Base-by-base conservation (phyloP, 2,888 invertebrate genomes). In the Eupithecia insigniata region DNA sequence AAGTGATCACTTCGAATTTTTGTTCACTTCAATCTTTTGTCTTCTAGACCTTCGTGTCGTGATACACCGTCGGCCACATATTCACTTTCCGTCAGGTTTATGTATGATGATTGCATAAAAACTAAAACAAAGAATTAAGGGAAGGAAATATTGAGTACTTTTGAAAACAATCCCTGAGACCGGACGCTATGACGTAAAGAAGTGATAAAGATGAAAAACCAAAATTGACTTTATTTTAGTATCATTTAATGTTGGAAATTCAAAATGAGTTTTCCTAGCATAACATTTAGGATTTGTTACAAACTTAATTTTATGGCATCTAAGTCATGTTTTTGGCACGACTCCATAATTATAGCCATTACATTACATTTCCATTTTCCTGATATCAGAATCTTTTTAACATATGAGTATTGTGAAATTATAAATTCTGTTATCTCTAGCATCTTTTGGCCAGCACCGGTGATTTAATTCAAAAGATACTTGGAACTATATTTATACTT, bases 281-380 rank as follows among this genome's bases (percentile, higher is more conserved):
- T 26, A 58, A 26, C 26, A 22, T 58, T 28, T 28, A 58, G 12
- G 18, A 58, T 16, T 58, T 58, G n/a, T 16, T 16, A 14, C 58
- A 28, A 58, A 58, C 28, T 58, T 16, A 58, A 58, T 28, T 58
- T 58, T 28, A 5, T 36, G 26, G 66, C 66, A 30, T 65, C 55
- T 74, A 71, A 71, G 74, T 60, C 55, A 68, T 46, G 18, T 65
- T 46, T 69, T 73, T 73, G 70, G 70, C 28, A 28, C 58, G 28
- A 28, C 26, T 58, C 58, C 58, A 58, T 28, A n/a, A n/a, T n/a
- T n/a, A n/a, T 58, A 58, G 18, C 28, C 26, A 28, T 58, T 16
- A 28, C 28, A 58, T 58, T 58, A 28, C n/a, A 60, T 30, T 30
- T 60, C 18, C 60, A 60, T 60, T 60, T 60, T 60, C 28, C 28